Conservation (phyloP, 2,797 vertebrate species). For the Taeniopygia guttata region DNA sequence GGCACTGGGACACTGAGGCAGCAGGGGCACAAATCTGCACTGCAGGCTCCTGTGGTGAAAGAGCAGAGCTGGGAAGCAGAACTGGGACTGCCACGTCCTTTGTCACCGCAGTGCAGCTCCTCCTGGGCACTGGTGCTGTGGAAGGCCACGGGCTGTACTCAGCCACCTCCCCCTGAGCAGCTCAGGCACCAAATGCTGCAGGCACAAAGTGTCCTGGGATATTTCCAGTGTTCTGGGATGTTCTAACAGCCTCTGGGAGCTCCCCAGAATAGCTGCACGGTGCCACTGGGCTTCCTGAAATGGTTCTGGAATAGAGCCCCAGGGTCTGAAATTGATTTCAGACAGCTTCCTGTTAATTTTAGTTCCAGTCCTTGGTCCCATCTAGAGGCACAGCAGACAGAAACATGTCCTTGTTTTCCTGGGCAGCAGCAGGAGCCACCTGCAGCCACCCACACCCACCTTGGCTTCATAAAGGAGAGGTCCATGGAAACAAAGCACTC, state of each 20-base stretch:
- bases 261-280: background rate
- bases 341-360: background rate
- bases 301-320: background rate
- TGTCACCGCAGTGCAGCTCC: background rate
- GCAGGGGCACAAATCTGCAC: background rate
- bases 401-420: background rate
- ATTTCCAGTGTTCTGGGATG: background rate
- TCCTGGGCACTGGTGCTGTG: background rate
- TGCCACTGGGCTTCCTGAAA: background rate
- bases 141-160: background rate
- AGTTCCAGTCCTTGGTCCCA: background rate
- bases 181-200: background rate
- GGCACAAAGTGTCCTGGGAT: background rate
- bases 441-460: conserved; percentile 76
- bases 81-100: background rate
- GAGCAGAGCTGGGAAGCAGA: background rate
- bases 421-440: background rate
- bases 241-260: background rate
- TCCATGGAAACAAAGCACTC: conserved; percentile 99
- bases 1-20: background rate
- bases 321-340: background rate
- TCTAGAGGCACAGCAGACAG: background rate
- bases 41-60: background rate
- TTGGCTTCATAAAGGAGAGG: conserved; percentile 99
- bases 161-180: background rate